Evolutionary conservation across 2,888 invertebrate species (phyloP), one percentile per base, ranked within the genome.

Genomic region (Scaptomyza cyrtandrae): DNA sequence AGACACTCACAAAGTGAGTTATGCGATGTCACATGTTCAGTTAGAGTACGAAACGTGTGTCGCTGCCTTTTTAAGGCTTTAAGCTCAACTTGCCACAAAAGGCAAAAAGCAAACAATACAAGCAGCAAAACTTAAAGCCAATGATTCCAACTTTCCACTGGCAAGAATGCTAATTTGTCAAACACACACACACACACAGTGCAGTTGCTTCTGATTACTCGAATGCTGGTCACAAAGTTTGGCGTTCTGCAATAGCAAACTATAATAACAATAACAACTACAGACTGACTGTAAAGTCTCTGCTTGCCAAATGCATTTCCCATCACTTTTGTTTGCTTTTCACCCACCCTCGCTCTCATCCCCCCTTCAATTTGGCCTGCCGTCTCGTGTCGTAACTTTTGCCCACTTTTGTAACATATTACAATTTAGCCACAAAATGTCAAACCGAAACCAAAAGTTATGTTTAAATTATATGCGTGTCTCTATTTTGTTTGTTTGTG

Each of bases 341-440:
- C 29, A 6, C 29, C 7, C 13, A 16, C 4, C 27, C 13, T 3
- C 33, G 29, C 19, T 10, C 6, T 13, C 6, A 5, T 16, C 31
- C 4, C 7, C 27, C 31, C 4, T 16, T 0, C 27, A 10, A 6
- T n/a, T 31, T 24, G 27, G 9, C 19, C 31, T 29, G 35, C 33
- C 29, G 16, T 13, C 16, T 44, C 48, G 37, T 70, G 70, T 64
- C 71, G 71, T 69, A 83, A 83, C 87, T 83, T 86, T 73, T 75
- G 66, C 50, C 75, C 79, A 84, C 79, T 82, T 82, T 68, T 74
- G 56, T 64, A 73, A 77, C 77, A 87, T 85, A 82, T 87, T 80
- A 85, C 86, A 82, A 82, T 88, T 68, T 69, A 75, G 75, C 85
- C 80, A 83, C 88, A 86, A 74, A 85, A 86, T 88, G 88, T 86